Base-by-base conservation (phyloP, 2,888 invertebrate genomes). In the Ochropacha duplaris region DNA sequence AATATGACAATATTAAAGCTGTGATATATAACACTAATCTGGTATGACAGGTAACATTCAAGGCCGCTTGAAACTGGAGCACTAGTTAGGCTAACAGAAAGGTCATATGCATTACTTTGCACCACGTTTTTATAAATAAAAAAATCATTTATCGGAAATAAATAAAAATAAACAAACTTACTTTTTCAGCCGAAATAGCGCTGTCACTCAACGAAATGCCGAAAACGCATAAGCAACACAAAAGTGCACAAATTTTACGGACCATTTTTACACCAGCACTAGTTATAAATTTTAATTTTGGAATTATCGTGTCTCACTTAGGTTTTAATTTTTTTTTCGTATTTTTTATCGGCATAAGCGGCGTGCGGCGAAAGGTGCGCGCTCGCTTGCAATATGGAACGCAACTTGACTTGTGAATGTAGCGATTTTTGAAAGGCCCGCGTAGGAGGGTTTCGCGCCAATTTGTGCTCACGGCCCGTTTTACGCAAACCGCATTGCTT, bases 341-440 rank as follows among this genome's bases (percentile, higher is more conserved):
- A 55, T 49, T 60, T 54, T 58, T 68, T 70, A 36, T 68, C 71
- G 71, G 54, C 55, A 57, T 66, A 61, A 67, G 66, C 69, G 62
- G 66, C 83, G 79, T 79, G 81, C 85, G 74, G 86, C 88, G 88
- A 88, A 88, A 88, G 87, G 89, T 83, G 79, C 83, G 80, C 89
- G 79, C 77, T 76, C 79, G 80, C 76, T 79, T 80, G 81, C 84
- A 71, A 78, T 87, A 78, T 88, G 86, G 79, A 78, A 78, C 81
- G 73, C 74, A 71, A 79, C 74, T 78, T 73, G 82, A 79, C 74
- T 78, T 73, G 82, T 78, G 80, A 84, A 83, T 86, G 90, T 85
- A 77, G 72, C 71, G 81, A 87, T 86, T 89, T 91, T 92, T 91
- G 92, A 92, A 92, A 91, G 92, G 90, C 91, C 88, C 92, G 92